Base-by-base conservation (phyloP, 2,797 vertebrate species). In the Phalloptychus januarius region DNA sequence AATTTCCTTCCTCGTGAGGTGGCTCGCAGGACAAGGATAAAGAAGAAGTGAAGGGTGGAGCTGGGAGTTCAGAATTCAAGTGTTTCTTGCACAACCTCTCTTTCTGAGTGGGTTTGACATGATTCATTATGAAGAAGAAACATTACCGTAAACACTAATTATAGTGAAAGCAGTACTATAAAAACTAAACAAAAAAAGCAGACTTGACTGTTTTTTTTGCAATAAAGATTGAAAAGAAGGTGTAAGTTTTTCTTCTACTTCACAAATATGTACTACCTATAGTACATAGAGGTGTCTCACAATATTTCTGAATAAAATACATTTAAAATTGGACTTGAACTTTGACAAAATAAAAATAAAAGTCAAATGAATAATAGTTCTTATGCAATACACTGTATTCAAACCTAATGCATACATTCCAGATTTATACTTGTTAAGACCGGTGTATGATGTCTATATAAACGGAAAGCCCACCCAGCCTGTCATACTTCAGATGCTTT, bases 391-490 rank as follows among this genome's bases (percentile, higher is more conserved):
- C 56, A 10, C 36, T 12, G 8, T 25, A 44, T 28, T 44, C 40
- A 58, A n/a, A 42, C 52, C 7, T 2, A 40, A 58, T 58, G 6
- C 16, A 44, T 52, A 77, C 67, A 83, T 31, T 86, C 73, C 77
- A 52, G 92, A 93, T 89, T 86, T 80, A 75, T 83, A 85, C 87
- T 85, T 85, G 88, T 91, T 84, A 76, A 78, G 91, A 87, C 80
- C 78, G 83, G 91, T 87, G 90, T 95, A 94, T 96, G 87, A 91
- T 87, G 90, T 96, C 95, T 96, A 95, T 95, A 94, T 95, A 96
- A 94, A 87, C 81, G 72, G 88, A 76, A 7, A 90, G 91, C 91
- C 92, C 88, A 88, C 93, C 91, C 88, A 70, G 91, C 81, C 83
- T 80, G 80, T 82, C 92, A 44, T 94, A 88, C 93, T 83, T 83